Percentiles rank a stretch among this genome's conserved stretches.
phyloP scores from a whole-genome alignment of 2,113 vertebrate species.

The Colistium nudipinnis region DNA sequence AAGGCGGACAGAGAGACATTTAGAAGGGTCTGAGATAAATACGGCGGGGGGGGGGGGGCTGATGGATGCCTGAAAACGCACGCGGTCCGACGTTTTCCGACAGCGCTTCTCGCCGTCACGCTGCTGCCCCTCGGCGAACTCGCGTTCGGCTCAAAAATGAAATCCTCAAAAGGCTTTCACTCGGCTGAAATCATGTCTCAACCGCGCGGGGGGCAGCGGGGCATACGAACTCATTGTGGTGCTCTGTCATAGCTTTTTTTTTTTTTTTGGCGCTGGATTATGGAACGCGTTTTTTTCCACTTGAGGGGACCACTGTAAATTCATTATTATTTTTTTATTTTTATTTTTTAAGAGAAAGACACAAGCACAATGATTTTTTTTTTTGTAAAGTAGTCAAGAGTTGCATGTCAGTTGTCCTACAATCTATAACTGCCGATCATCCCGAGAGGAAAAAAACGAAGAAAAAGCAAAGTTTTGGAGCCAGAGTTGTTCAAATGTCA shows the following conservation, averaged over 20 bases:
- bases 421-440: too few species aligned
- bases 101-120: conserved; percentile 37
- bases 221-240: conserved; percentile 46
- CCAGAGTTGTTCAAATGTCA: too few species aligned
- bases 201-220: conserved; percentile 39
- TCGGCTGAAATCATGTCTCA: conserved; percentile 55
- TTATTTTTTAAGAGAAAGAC: too few species aligned
- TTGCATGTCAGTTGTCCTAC: too few species aligned
- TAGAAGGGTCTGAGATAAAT: conserved; percentile 38
- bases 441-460: too few species aligned
- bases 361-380: too few species aligned
- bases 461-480: too few species aligned
- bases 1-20: conserved; percentile 51
- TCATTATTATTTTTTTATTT: too few species aligned
- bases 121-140: conserved; percentile 49
- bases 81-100: conserved; percentile 14
- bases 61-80: conserved; percentile 33
- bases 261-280: conserved; percentile 36
- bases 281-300: conserved; percentile 31
- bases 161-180: conserved; percentile 56
- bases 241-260: conserved; percentile 23
- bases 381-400: too few species aligned
- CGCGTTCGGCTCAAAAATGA: conserved; percentile 53
- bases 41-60: conserved; percentile 26
- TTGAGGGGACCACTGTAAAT: conserved; percentile 20